Evolutionary conservation across 2,888 invertebrate species (phyloP).

Genomic region (Nezara viridula): DNA sequence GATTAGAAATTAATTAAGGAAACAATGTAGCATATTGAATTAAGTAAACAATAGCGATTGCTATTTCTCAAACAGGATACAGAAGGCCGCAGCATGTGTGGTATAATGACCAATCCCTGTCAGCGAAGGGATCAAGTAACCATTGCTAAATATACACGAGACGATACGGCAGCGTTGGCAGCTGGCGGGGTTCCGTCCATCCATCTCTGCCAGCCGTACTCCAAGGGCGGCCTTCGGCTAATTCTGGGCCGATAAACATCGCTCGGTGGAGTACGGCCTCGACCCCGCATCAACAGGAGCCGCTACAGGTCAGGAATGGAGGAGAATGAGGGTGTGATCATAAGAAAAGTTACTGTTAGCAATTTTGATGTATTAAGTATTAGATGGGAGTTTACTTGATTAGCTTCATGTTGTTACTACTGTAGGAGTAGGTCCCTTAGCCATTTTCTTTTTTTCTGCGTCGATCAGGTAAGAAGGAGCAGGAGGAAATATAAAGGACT

Average conservation of each 20-base stretch:
- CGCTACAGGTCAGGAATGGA: not conserved
- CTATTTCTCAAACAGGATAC: not conserved
- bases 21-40: not conserved
- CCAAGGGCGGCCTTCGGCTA: conserved; percentile 17
- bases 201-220: conserved; percentile 4
- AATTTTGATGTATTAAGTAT: too few relatives aligned
- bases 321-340: too few relatives aligned
- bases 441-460: too few relatives aligned
- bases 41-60: not conserved
- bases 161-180: not conserved
- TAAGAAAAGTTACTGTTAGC: too few relatives aligned
- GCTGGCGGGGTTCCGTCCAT: not conserved
- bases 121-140: not conserved
- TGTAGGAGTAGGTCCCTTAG: too few relatives aligned
- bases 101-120: not conserved
- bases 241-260: conserved; percentile 12
- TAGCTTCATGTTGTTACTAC: too few relatives aligned
- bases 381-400: too few relatives aligned
- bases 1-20: too few relatives aligned
- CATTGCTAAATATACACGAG: not conserved
- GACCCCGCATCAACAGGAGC: not conserved
- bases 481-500: too few relatives aligned
- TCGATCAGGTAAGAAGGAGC: too few relatives aligned
- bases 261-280: not conserved
- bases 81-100: not conserved